Conservation (phyloP, 2,797 vertebrate species). For the Catostomus latipinnis region DNA sequence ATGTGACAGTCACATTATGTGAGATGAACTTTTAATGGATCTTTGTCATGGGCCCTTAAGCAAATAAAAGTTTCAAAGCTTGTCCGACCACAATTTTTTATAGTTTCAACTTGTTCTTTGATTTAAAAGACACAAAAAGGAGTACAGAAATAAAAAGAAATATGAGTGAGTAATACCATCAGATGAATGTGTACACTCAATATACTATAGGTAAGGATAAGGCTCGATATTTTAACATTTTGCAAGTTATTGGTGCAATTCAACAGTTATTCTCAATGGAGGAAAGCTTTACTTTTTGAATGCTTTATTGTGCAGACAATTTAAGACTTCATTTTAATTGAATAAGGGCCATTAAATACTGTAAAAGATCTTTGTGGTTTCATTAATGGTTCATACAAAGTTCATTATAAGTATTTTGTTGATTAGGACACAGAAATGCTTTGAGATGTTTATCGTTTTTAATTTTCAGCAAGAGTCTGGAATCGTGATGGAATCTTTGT, state of each 20-base stretch:
- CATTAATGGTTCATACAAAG: background rate
- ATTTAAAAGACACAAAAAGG: background rate
- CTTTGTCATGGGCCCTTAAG: background rate
- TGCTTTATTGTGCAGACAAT: background rate
- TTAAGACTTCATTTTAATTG: background rate
- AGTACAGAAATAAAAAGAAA: background rate
- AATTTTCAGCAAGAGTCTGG: background rate
- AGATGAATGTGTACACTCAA: background rate
- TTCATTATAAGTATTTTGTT: background rate
- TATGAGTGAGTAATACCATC: background rate
- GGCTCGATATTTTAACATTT: background rate
- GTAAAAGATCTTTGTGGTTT: background rate
- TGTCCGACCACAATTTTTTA: background rate
- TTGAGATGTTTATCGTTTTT: background rate
- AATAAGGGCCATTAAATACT: background rate
- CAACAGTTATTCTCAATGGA: background rate
- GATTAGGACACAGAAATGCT: slow-evolving; percentile 12
- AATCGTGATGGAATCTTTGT: slow-evolving; percentile 19
- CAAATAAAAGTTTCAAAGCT: slow-evolving; percentile 20
- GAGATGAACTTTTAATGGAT: slow-evolving; percentile 24
- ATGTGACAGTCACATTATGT: slow-evolving; percentile 37
- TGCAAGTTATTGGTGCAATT: background rate
- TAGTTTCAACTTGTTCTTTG: background rate
- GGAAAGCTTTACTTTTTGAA: background rate
- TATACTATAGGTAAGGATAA: background rate